These are phyloP conservation scores for Xiphias gladius DNA, from an alignment of 2,113 vertebrate species.

Conservation along the genomic window DNA sequence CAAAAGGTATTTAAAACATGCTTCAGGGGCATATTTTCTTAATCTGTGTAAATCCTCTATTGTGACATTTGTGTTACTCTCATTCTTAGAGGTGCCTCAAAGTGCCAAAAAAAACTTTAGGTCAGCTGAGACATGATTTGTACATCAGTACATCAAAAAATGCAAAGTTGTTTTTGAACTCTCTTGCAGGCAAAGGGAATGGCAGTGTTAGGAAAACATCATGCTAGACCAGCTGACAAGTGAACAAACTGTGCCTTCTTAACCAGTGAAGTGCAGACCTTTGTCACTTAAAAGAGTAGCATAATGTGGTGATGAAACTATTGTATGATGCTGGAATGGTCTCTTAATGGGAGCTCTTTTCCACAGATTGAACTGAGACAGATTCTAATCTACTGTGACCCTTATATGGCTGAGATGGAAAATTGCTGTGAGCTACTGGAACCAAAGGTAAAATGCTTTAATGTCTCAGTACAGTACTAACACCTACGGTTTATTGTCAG, in stretches of 20 bases:
- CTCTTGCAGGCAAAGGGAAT: neutral
- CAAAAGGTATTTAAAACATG: slow-evolving; percentile 7
- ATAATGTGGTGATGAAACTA: slow-evolving; percentile 9
- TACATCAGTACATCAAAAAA: slow-evolving; percentile 1
- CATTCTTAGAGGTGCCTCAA: slow-evolving; percentile 21
- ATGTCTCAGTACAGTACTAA: neutral
- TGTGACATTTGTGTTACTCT: slow-evolving; percentile 11
- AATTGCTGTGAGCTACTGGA: slow-evolving; percentile 90
- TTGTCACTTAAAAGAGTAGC: slow-evolving; percentile 9
- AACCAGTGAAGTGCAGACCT: slow-evolving; percentile 2
- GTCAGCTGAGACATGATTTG: slow-evolving; percentile 33
- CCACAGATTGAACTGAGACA: slow-evolving; percentile 93
- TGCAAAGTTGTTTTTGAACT: neutral
- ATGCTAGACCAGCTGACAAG: slow-evolving; percentile 6
- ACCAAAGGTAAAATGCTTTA: slow-evolving; percentile 84
- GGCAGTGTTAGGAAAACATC: neutral
- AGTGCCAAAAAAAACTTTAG: slow-evolving; percentile 28
- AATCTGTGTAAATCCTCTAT: slow-evolving; percentile 47
- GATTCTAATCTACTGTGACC: slow-evolving; percentile 91
- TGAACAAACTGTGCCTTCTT: neutral
- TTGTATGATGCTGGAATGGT: neutral
- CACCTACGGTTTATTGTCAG: neutral
- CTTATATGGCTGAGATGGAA: slow-evolving; percentile 87
- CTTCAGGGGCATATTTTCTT: slow-evolving; percentile 12
- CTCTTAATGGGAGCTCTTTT: slow-evolving; percentile 43